These are phyloP conservation scores for Coregonus suidteri DNA, from an alignment of 2,797 vertebrate species.

Conservation along the genomic window DNA sequence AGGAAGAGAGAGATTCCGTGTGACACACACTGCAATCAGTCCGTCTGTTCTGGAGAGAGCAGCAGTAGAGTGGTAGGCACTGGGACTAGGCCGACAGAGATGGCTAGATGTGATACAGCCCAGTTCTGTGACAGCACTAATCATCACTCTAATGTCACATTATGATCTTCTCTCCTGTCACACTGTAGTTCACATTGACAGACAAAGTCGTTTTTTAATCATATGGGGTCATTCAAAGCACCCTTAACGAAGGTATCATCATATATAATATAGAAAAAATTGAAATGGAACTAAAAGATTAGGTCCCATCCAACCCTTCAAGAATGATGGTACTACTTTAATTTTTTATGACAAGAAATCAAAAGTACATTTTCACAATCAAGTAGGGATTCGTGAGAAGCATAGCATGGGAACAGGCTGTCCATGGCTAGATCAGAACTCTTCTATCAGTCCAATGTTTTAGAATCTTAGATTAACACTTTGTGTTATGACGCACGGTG, in stretches of 20 bases:
- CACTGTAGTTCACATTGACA: background rate
- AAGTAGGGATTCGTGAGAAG: background rate
- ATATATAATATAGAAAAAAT: background rate
- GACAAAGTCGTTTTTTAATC: background rate
- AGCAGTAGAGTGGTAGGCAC: conserved; percentile 9
- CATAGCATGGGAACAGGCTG: background rate
- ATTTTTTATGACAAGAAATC: background rate
- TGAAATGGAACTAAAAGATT: background rate
- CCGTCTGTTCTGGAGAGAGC: too few relatives aligned
- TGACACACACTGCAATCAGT: too few relatives aligned
- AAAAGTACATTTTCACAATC: background rate
- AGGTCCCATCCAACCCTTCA: background rate
- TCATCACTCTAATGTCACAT: background rate
- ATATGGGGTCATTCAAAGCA: background rate
- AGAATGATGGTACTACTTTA: background rate
- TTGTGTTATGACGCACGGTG: background rate
- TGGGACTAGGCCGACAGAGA: conserved; percentile 14
- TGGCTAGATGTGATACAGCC: background rate
- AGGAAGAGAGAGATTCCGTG: background rate
- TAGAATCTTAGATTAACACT: too few relatives aligned
- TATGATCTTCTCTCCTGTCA: conserved; percentile 1
- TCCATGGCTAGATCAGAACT: background rate
- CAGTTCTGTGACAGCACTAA: background rate
- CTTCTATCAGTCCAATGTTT: background rate
- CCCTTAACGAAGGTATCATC: background rate